A percentile compares a stretch with the other conserved stretches of the same genome.
Conservation (phyloP, 2,797 vertebrate genomes). For the Austrolebias charrua region DNA sequence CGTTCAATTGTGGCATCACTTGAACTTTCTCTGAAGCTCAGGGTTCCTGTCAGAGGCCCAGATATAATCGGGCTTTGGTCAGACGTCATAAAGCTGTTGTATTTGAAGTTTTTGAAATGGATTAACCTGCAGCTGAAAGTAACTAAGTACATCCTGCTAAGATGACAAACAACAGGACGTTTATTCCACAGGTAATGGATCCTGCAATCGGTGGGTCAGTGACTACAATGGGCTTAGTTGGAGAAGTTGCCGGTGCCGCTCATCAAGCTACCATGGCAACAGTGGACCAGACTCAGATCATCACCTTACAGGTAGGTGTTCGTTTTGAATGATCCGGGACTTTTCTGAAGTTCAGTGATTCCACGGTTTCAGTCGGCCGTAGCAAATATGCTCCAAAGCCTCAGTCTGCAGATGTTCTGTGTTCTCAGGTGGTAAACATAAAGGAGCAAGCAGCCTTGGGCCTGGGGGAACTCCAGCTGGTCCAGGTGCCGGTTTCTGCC, state of each 20-base stretch:
- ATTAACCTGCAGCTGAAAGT: neutral
- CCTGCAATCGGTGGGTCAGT: constrained; percentile 79
- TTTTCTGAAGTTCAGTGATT: neutral
- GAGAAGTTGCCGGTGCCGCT: constrained; percentile 63
- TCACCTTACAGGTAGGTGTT: constrained; percentile 85
- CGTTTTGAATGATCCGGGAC: neutral
- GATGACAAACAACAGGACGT: neutral
- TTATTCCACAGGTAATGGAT: constrained; percentile 83
- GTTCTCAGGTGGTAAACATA: constrained; percentile 91
- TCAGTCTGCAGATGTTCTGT: neutral
- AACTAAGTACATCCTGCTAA: neutral
- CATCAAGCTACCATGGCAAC: constrained; percentile 87
- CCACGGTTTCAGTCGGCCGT: too few relatives aligned
- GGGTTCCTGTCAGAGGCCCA: too few relatives aligned
- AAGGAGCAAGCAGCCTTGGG: constrained; percentile 93
- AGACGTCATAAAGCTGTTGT: too few relatives aligned
- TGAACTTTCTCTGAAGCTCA: too few relatives aligned
- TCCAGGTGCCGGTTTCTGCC: constrained; percentile 94
- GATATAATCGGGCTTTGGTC: neutral
- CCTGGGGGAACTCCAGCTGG: constrained; percentile 93
- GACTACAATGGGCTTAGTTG: constrained; percentile 60
- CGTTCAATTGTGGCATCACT: too few relatives aligned
- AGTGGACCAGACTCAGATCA: constrained; percentile 97
- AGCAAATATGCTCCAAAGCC: too few relatives aligned
- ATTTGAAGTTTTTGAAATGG: neutral